These are phyloP conservation scores for Drosophila mimica DNA, from an alignment of 2,888 invertebrate species.

Conservation along the genomic window DNA sequence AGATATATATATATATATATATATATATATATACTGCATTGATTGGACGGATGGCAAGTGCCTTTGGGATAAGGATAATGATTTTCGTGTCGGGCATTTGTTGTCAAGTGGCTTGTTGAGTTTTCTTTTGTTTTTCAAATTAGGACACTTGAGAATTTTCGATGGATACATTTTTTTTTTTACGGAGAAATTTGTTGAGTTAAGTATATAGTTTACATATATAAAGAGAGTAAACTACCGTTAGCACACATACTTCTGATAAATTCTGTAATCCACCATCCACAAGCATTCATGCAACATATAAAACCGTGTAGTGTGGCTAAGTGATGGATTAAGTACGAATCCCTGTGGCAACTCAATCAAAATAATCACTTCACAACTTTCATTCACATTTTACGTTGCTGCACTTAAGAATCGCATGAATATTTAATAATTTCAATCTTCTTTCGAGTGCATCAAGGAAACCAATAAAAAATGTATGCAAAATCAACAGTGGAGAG, in stretches of 20 bases:
- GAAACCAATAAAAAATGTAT: constrained; percentile 42
- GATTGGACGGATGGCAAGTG: constrained; percentile 16
- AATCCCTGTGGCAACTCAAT: constrained; percentile 1
- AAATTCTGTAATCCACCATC: not conserved
- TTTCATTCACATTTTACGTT: not conserved
- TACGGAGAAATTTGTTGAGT: too few relatives aligned
- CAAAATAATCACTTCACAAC: constrained; percentile 1
- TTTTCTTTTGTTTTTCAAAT: constrained; percentile 23
- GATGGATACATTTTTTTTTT: not conserved
- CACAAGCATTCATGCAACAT: not conserved
- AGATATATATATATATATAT: constrained; percentile 18
- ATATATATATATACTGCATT: not conserved
- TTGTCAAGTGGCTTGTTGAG: constrained; percentile 44
- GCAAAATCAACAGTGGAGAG: constrained; percentile 31
- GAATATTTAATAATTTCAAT: constrained; percentile 48
- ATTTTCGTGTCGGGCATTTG: constrained; percentile 17
- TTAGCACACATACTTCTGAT: not conserved
- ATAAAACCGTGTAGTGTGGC: not conserved
- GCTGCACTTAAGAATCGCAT: constrained; percentile 20
- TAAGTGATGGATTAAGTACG: not conserved
- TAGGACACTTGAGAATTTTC: constrained; percentile 21
- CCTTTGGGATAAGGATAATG: constrained; percentile 50
- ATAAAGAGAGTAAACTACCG: not conserved
- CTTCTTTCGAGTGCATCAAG: constrained; percentile 8
- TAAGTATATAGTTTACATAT: too few relatives aligned